These are phyloP conservation scores for Meteorus cinctellus DNA, from an alignment of 2,888 invertebrate genomes.

Conservation along the genomic window DNA sequence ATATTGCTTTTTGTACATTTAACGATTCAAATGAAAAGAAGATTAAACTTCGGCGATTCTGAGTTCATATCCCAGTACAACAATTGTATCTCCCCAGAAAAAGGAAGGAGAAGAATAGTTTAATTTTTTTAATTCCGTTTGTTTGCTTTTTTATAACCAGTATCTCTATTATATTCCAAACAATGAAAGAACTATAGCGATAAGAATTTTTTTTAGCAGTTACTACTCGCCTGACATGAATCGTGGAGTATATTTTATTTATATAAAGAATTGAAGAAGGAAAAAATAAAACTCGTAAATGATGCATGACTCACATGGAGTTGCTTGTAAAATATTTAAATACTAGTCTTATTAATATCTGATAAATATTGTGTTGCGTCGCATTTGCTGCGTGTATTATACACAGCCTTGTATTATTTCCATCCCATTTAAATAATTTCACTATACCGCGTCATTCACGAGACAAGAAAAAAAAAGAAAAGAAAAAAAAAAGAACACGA, in stretches of 20 bases:
- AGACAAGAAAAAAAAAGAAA: background rate
- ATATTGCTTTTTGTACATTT: background rate
- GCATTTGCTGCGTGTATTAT: background rate
- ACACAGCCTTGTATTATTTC: constrained; percentile 16
- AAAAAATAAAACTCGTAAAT: constrained; percentile 16
- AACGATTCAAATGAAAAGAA: background rate
- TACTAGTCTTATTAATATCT: constrained; percentile 15
- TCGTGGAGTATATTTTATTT: constrained; percentile 13
- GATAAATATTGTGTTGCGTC: constrained; percentile 16
- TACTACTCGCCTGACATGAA: background rate
- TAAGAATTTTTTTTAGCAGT: constrained; percentile 6
- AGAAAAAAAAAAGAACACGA: background rate
- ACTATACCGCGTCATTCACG: background rate
- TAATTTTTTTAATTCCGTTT: constrained; percentile 5
- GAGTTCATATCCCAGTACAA: background rate
- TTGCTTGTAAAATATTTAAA: constrained; percentile 19
- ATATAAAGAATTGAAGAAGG: background rate
- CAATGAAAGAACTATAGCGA: background rate
- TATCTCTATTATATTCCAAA: background rate
- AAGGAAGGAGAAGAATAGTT: background rate
- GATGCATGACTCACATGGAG: constrained; percentile 15
- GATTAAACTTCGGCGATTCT: background rate
- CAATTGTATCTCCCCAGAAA: background rate
- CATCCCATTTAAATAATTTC: background rate
- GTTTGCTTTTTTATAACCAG: background rate